Base-by-base conservation (phyloP, 2,888 invertebrate species). In the Beris chalybata region DNA sequence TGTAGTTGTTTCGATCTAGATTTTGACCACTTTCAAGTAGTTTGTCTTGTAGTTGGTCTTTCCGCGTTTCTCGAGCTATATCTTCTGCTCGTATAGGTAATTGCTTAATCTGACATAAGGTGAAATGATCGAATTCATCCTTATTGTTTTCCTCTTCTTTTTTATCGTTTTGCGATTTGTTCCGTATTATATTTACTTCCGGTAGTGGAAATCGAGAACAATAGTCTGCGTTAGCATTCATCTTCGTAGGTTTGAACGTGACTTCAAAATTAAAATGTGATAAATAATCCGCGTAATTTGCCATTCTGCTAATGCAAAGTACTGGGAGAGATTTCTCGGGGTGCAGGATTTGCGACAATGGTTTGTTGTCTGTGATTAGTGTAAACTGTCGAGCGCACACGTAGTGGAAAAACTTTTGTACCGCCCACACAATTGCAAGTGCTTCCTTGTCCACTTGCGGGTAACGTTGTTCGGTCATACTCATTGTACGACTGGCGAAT, bases 61-160 rank as follows among this genome's bases (percentile, higher is more conserved):
- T 65, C 30, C 55, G 47, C 4, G 67, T 68, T 66, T 65, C 71
- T 12, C 13, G 13, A 4, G 65, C 61, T 15, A 70, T 65, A 7
- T 38, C 31, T 31, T 63, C 57, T 2, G 61, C 65, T 30, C 45
- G 57, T 9, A 71, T 4, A 29, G 67, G 66, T 13, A 70, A 31
- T 64, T 70, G 70, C n/a, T 71, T 59, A 22, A 70, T 63, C 58
- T 70, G 71, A 2, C 66, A 45, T 30, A 67, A 4, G 15, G 67
- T 32, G 47, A 70, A 71, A 7, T 54, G 22, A 53, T 69, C 69
- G 15, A 70, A 70, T 12, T 55, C 57, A 52, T 66, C 65, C n/a
- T 54, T 44, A 32, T 67, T 65, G 5, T 53, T 32, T 29, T 12
- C 48, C 12, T 22, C 48, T 12, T 12, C 38, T 1, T 22, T 22